Base-by-base conservation (phyloP, 2,888 invertebrate species). In the Abscondita cerata region DNA sequence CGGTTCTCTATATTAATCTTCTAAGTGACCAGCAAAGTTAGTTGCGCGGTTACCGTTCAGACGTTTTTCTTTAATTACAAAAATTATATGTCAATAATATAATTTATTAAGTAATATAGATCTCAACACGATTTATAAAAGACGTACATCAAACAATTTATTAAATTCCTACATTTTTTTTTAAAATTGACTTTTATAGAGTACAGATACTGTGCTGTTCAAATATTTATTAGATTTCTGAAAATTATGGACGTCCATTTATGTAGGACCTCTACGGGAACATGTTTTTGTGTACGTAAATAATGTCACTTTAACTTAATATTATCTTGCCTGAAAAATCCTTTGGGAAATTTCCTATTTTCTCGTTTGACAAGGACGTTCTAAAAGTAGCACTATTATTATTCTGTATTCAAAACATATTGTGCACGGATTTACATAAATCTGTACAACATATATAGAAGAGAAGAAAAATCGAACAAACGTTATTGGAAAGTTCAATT, bases 391-490 rank as follows among this genome's bases (percentile, higher is more conserved):
- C 44, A 44, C 44, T 44, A 44, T 44, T 44, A 44, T 44, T 44
- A 44, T 44, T 44, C 44, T 44, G 44, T 51, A 18, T 34, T 34
- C 33, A 51, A 34, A 34, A 33, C 50, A 51, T 34, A 51, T 34
- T 51, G 50, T 34, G 50, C 18, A 16, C 18, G 34, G 34, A 51
- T 51, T 51, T 51, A 34, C 50, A 51, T 51, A 51, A 51, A 51
- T 51, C 50, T n/a, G 31, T 34, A 51, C 19, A 18, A 16, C n/a
- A 18, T 18, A 44, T n/a, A 18, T n/a, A n/a, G n/a, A n/a, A n/a
- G n/a, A n/a, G n/a, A n/a, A n/a, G 11, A 44, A 44, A 44, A 44
- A 40, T 40, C 40, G 15, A 40, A 15, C 13, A 8, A 40, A 44
- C 44, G 44, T 44, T 44, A 44, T 19, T 18, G 13, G 18, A n/a